A percentile compares a stretch with the other conserved stretches of the same genome.
Evolutionary conservation across 1,140 invertebrate genomes (phyloP).

Genomic region (Pinna nobilis): DNA sequence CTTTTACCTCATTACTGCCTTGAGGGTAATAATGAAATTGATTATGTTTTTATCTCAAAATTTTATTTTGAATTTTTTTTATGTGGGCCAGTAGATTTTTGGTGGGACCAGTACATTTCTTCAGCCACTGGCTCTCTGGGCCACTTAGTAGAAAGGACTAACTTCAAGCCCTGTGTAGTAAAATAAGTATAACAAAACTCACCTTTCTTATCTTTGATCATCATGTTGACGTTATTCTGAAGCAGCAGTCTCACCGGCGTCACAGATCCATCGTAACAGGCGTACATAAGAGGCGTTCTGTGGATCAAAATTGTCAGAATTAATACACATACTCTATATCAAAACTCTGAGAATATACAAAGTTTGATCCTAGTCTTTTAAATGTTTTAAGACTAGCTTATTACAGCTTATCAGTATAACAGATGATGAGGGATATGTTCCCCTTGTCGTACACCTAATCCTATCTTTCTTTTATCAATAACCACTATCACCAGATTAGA

Average conservation of each 20-base stretch:
- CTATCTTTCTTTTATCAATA: too few species aligned
- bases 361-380: too few species aligned
- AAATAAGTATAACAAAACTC: too few species aligned
- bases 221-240: conserved; percentile 11
- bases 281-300: conserved; percentile 35
- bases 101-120: background rate
- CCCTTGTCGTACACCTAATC: too few species aligned
- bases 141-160: background rate
- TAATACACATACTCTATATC: too few species aligned
- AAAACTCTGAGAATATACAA: too few species aligned
- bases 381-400: too few species aligned
- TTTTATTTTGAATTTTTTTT: background rate
- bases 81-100: too few species aligned
- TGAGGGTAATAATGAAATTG: background rate
- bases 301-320: background rate
- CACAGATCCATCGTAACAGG: conserved; percentile 37
- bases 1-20: too few species aligned
- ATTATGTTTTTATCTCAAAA: background rate
- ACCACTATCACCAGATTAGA: too few species aligned
- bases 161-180: background rate
- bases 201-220: conserved; percentile 41
- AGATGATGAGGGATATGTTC: too few species aligned
- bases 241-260: conserved; percentile 27
- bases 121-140: background rate
- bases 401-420: too few species aligned